These are phyloP conservation scores for Leptopilina syphax DNA, from an alignment of 2,888 invertebrate species.

Conservation along the genomic window DNA sequence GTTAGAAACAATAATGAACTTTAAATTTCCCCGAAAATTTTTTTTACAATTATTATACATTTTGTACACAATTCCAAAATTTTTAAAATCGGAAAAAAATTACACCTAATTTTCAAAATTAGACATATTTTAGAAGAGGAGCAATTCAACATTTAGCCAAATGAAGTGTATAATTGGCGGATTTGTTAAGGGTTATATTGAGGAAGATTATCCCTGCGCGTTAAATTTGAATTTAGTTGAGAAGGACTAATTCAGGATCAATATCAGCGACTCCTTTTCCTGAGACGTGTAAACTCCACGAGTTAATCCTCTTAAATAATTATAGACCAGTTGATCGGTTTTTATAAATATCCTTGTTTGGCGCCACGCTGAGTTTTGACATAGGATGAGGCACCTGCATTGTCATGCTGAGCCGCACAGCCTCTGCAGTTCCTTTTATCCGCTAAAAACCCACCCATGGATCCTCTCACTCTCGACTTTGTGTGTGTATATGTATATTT, in stretches of 20 bases:
- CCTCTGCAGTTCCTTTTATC: constrained; percentile 61
- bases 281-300: constrained; percentile 65
- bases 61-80: no score
- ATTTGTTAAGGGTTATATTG: constrained; percentile 12
- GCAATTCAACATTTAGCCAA: not conserved
- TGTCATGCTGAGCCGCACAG: constrained; percentile 72
- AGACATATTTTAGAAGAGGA: no score
- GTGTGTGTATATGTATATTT: not conserved
- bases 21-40: no score
- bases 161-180: constrained; percentile 36
- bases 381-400: constrained; percentile 76
- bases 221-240: constrained; percentile 31
- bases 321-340: constrained; percentile 68
- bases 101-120: no score
- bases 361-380: constrained; percentile 76
- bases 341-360: constrained; percentile 64
- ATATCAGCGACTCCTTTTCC: constrained; percentile 47
- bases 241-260: constrained; percentile 29
- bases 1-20: no score
- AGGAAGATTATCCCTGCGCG: constrained; percentile 10
- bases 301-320: constrained; percentile 73
- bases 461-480: constrained; percentile 29
- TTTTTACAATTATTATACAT: no score
- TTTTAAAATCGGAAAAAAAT: no score
- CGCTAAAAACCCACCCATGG: constrained; percentile 62